Conservation (phyloP, 2,888 invertebrate species). For the Cybosia mesomella region DNA sequence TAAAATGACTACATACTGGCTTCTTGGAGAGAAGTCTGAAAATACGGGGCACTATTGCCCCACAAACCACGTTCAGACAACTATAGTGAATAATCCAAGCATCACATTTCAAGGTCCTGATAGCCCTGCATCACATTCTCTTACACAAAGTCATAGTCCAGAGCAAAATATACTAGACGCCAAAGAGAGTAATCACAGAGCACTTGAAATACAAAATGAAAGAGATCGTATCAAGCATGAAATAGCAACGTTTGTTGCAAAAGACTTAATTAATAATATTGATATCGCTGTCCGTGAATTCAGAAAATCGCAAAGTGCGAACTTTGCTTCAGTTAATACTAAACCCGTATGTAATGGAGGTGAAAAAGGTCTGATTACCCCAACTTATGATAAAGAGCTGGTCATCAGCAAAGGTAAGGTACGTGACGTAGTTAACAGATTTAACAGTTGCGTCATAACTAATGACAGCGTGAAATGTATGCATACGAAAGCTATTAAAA, state of each 20-base stretch:
- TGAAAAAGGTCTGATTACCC: conserved; percentile 72
- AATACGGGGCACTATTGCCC: conserved; percentile 54
- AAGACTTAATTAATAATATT: conserved; percentile 81
- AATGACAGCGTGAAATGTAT: conserved; percentile 51
- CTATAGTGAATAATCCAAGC: conserved; percentile 72
- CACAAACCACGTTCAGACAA: conserved; percentile 57
- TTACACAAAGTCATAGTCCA: conserved; percentile 76
- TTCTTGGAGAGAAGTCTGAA: conserved; percentile 89
- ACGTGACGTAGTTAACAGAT: conserved; percentile 81
- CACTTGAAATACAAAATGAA: conserved; percentile 72
- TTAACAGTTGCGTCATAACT: conserved; percentile 70
- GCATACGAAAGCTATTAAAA: conserved; percentile 63
- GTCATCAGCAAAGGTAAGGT: conserved; percentile 83
- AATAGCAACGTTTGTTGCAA: conserved; percentile 81
- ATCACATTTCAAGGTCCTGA: conserved; percentile 84
- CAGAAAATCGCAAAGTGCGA: conserved; percentile 76
- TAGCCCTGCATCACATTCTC: conserved; percentile 79
- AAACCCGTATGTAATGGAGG: conserved; percentile 69
- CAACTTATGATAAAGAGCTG: conserved; percentile 79
- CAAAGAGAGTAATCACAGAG: conserved; percentile 64
- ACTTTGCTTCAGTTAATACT: conserved; percentile 58
- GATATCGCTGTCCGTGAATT: conserved; percentile 79
- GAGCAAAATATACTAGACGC: conserved; percentile 62
- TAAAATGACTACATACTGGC: conserved; percentile 95
- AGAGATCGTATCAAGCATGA: conserved; percentile 81